Conservation (phyloP, 2,113 vertebrate genomes). For the Andinoacara biseriatus region DNA sequence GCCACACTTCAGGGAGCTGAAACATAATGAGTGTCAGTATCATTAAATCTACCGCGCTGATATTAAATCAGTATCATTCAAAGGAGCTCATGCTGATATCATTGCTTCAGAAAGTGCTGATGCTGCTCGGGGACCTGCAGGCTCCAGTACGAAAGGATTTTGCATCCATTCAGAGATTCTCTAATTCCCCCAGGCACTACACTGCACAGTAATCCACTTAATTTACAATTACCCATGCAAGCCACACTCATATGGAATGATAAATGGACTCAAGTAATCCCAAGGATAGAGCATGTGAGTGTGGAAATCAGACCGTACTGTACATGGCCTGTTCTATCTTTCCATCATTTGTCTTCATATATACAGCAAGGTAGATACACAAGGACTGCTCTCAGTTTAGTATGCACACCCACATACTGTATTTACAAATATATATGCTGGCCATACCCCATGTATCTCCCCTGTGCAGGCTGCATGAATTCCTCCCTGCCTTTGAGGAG, state of each 20-base stretch:
- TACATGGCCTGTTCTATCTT: neutral
- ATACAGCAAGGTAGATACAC: neutral
- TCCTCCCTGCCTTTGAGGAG: conserved; percentile 54
- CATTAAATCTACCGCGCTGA: conserved; percentile 65
- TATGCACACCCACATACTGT: neutral
- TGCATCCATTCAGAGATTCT: conserved; percentile 69
- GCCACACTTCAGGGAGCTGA: conserved; percentile 48
- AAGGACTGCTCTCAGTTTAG: neutral
- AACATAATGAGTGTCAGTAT: conserved; percentile 64
- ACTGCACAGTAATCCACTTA: conserved; percentile 78
- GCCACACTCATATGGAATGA: conserved; percentile 70
- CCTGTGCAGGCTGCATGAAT: conserved; percentile 31
- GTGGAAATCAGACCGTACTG: conserved; percentile 24
- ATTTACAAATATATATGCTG: conserved; percentile 18
- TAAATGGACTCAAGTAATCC: conserved; percentile 66
- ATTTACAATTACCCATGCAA: conserved; percentile 78
- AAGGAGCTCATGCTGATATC: conserved; percentile 50
- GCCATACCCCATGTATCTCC: neutral
- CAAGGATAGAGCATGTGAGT: conserved; percentile 37
- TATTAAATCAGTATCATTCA: conserved; percentile 68
- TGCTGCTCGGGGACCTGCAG: conserved; percentile 58
- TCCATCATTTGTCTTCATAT: conserved; percentile 11
- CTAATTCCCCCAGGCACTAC: conserved; percentile 65
- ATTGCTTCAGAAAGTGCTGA: conserved; percentile 71
- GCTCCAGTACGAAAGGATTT: conserved; percentile 57